Evolutionary conservation across 2,113 vertebrate genomes (phyloP).

Genomic region (Ctenomys sociabilis): DNA sequence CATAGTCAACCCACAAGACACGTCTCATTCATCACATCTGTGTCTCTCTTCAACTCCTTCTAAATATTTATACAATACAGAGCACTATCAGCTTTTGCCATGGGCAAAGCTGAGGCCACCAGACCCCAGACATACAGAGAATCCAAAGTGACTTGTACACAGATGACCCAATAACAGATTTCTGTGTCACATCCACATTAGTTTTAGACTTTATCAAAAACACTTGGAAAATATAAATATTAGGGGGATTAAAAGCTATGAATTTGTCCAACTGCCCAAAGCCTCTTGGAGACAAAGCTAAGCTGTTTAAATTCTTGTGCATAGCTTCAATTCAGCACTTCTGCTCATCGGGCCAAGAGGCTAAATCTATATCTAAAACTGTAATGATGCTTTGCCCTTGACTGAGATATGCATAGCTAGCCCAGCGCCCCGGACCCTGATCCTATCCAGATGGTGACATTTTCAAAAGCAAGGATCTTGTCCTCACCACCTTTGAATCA

Average conservation of each 20-base stretch:
- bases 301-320: neutral
- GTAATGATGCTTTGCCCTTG: conserved; percentile 38
- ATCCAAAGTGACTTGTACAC: neutral
- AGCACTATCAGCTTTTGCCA: neutral
- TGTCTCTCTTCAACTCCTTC: neutral
- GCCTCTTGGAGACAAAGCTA: neutral
- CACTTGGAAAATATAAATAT: conserved; percentile 40
- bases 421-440: neutral
- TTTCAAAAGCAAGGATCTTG: neutral
- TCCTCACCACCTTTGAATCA: neutral
- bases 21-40: neutral
- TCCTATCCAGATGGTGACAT: neutral
- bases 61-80: neutral
- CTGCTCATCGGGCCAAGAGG: neutral
- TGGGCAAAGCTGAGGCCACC: neutral
- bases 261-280: neutral
- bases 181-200: neutral
- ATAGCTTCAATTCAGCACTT: neutral
- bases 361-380: neutral
- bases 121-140: neutral
- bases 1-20: neutral
- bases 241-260: neutral
- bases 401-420: neutral
- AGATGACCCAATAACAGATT: neutral
- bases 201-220: conserved; percentile 55